Base-by-base conservation (phyloP, 2,113 vertebrate genomes). In the Argyrosomus japonicus region DNA sequence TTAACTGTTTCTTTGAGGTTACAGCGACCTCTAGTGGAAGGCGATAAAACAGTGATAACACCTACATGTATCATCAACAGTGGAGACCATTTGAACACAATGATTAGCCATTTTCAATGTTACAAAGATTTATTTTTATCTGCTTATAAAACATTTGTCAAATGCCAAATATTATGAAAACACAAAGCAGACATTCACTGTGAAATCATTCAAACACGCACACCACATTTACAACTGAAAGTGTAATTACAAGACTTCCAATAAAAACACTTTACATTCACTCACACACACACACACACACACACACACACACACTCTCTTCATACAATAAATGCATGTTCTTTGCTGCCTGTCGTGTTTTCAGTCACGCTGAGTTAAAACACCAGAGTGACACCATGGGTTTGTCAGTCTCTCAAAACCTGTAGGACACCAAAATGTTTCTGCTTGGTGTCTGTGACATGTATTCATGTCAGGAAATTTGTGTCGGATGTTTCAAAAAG, bases 11-110 rank as follows among this genome's bases (percentile, higher is more conserved):
- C 9, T 43, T 78, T 58, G 72, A 27, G 60, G 29, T 54, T 70
- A 36, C 79, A 88, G 89, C 83, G 93, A 63, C 88, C 83, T 45
- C 91, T 43, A n/a, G 4, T 25, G 93, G 84, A 18, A 32, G 77
- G 51, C 2, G n/a, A 77, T 17, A 1, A 14, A 48, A 36, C 45
- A 1, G 48, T 2, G 2, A n/a, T 14, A 1, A 54, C 1, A 8
- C 1, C 18, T 4, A 4, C 53, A 14, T 40, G 36, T n/a, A 10
- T 40, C 3, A 15, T 12, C 1, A n/a, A 18, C 19, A 57, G 43
- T 51, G 58, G 57, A 75, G 64, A 70, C 64, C 0, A 36, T 29
- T 6, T 43, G 4, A 78, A 43, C 58, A 53, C 10, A 68, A 51
- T 54, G 1, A 71, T 45, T 1, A 32, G 5, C 9, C 47, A 15